Percentiles rank a stretch among this genome's conserved stretches.
Evolutionary conservation across 1,140 invertebrate genomes (phyloP).

Genomic region (Tetramorium simillimum): DNA sequence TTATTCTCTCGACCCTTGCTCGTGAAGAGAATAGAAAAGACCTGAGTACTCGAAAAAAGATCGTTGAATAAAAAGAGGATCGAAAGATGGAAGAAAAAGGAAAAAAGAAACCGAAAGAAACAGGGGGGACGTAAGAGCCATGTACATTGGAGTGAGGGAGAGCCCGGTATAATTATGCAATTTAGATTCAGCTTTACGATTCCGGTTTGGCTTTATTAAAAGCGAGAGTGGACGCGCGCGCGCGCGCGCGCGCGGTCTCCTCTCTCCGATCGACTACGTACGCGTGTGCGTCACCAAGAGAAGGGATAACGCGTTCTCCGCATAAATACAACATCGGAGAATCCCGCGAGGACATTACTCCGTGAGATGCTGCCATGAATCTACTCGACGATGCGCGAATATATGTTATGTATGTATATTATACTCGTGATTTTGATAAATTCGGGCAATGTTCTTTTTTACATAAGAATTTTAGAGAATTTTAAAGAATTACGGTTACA

Average conservation of each 20-base stretch:
- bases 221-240: constrained; percentile 77
- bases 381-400: background rate
- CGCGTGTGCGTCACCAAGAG: background rate
- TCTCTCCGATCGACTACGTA: constrained; percentile 35
- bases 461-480: background rate
- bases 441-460: background rate
- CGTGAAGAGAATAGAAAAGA: background rate
- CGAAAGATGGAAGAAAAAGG: constrained; percentile 7
- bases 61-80: background rate
- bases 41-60: constrained; percentile 13
- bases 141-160: constrained; percentile 29
- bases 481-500: background rate
- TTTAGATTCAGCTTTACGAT: constrained; percentile 81
- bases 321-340: constrained; percentile 29
- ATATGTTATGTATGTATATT: no score
- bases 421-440: background rate
- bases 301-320: constrained; percentile 52
- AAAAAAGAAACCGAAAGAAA: background rate
- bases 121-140: constrained; percentile 17
- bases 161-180: constrained; percentile 81
- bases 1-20: constrained; percentile 18
- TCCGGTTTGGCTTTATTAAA: constrained; percentile 81
- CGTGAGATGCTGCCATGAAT: constrained; percentile 1
- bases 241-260: constrained; percentile 63
- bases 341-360: constrained; percentile 25